Conservation (phyloP, 2,888 invertebrate species). For the Mechanitis messenoides region DNA sequence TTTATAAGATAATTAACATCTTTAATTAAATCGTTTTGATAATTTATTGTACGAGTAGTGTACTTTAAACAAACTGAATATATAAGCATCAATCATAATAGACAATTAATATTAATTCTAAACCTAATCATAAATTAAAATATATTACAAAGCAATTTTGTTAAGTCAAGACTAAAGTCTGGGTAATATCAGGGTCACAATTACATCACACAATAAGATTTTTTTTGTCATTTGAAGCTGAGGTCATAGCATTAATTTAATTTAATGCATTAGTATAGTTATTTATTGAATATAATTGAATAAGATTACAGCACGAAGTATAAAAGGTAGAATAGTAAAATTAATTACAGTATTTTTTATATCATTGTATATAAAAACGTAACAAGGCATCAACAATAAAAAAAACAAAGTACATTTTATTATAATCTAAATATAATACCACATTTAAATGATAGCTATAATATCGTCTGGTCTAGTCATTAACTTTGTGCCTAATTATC, state of each 20-base stretch:
- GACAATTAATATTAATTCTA: no score
- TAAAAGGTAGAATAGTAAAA: not conserved
- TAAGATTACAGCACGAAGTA: not conserved
- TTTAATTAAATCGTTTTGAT: no score
- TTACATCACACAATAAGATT: not conserved
- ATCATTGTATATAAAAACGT: no score
- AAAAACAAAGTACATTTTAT: no score
- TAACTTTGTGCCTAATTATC: slow-evolving; percentile 3
- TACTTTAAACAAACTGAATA: no score
- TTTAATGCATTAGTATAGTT: not conserved
- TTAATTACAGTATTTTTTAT: no score
- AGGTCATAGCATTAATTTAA: not conserved
- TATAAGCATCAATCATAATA: no score
- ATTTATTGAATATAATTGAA: not conserved
- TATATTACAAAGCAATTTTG: not conserved
- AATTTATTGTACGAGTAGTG: no score
- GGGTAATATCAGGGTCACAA: not conserved
- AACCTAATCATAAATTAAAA: no score
- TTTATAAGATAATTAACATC: no score
- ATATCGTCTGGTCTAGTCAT: not conserved
- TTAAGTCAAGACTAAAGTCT: not conserved
- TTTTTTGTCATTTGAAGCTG: not conserved
- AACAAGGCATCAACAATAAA: no score
- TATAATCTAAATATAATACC: not conserved
- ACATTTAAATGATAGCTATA: not conserved